Conservation (phyloP, 2,797 vertebrate species). For the Sternarchorhynchus goeldii region DNA sequence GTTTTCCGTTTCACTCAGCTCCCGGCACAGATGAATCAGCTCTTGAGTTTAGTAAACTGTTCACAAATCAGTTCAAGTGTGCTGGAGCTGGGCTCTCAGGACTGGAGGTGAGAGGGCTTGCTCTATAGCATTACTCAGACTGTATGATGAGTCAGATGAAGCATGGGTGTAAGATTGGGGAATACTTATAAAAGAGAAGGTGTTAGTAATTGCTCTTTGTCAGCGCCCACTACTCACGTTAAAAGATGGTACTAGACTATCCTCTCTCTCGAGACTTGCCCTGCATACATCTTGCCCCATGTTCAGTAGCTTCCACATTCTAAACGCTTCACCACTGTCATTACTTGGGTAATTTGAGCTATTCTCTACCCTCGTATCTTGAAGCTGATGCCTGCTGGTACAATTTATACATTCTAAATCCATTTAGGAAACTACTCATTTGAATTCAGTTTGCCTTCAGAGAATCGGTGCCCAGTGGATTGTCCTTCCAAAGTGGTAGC, state of each 20-base stretch:
- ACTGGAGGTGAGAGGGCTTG: too few species aligned
- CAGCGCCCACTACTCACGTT: background rate
- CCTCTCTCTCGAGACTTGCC: background rate
- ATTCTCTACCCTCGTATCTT: too few species aligned
- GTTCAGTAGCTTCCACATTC: background rate
- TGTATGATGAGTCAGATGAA: background rate
- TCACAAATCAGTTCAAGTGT: too few species aligned
- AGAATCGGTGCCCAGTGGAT: background rate
- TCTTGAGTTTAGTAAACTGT: too few species aligned
- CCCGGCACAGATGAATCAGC: too few species aligned
- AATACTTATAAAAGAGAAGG: background rate
- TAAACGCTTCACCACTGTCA: background rate
- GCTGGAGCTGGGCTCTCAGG: too few species aligned
- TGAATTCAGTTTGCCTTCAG: background rate
- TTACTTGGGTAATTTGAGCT: background rate
- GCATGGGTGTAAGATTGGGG: background rate
- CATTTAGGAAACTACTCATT: background rate
- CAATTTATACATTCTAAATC: too few species aligned
- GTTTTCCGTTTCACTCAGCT: too few species aligned
- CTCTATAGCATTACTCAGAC: background rate
- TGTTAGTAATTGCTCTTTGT: background rate
- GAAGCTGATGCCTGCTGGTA: too few species aligned
- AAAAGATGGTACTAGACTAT: background rate
- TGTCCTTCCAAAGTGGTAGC: background rate
- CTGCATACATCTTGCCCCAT: background rate